Percentiles rank a stretch among this genome's conserved stretches.
These are phyloP conservation scores for Drosophila takahashii DNA, from an alignment of 1,140 invertebrate genomes.

Conservation along the genomic window DNA sequence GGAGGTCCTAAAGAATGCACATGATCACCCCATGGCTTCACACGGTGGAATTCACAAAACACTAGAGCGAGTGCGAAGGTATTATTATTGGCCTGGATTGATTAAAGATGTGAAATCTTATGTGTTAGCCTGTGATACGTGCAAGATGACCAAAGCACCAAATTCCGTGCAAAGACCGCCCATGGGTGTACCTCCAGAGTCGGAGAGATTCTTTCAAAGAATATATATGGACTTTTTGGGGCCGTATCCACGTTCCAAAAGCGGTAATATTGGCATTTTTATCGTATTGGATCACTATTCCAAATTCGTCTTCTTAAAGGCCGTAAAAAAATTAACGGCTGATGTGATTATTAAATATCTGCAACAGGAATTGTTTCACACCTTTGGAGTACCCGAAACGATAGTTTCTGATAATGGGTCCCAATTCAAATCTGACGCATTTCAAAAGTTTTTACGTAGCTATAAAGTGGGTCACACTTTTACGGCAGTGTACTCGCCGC, in stretches of 20 bases:
- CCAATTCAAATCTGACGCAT: too few relatives aligned
- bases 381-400: too few relatives aligned
- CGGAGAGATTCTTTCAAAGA: slow-evolving; percentile 29
- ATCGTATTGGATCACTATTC: slow-evolving; percentile 18
- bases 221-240: slow-evolving; percentile 38
- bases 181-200: slow-evolving; percentile 9
- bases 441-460: too few relatives aligned
- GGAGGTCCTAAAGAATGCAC: background rate
- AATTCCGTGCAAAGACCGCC: slow-evolving; percentile 21
- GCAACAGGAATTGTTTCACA: too few relatives aligned
- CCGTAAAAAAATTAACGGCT: too few relatives aligned
- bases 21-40: slow-evolving; percentile 11
- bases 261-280: slow-evolving; percentile 30
- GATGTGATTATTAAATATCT: background rate
- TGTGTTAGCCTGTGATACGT: slow-evolving; percentile 1
- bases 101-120: slow-evolving; percentile 12
- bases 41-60: slow-evolving; percentile 12
- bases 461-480: too few relatives aligned
- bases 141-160: slow-evolving; percentile 16
- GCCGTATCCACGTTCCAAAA: slow-evolving; percentile 19
- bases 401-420: too few relatives aligned
- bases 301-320: too few relatives aligned
- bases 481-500: too few relatives aligned
- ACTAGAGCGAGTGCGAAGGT: slow-evolving; percentile 3
- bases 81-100: slow-evolving; percentile 22